Percentiles rank a stretch among this genome's conserved stretches.
These are phyloP conservation scores for Agrypnia vestita DNA, from an alignment of 1,140 invertebrate genomes.

Conservation along the genomic window DNA sequence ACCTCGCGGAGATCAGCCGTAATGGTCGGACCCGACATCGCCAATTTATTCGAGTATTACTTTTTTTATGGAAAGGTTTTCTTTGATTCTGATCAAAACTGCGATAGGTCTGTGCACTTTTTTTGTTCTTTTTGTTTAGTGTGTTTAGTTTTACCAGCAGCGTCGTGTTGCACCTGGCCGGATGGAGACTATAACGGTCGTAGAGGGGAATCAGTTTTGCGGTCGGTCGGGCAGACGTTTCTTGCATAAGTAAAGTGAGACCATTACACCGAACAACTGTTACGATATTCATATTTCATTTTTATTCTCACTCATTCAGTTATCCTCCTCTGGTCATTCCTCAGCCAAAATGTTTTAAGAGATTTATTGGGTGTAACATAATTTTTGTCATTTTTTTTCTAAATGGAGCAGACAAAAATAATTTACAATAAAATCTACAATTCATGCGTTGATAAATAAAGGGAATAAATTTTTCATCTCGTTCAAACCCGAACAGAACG, in stretches of 20 bases:
- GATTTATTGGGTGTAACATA: too few relatives aligned
- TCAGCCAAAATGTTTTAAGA: too few relatives aligned
- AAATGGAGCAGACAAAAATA: too few relatives aligned
- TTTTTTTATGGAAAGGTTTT: neutral
- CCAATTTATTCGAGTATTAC: neutral
- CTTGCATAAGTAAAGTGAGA: slow-evolving; percentile 40
- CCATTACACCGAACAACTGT: slow-evolving; percentile 24
- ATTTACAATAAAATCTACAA: too few relatives aligned
- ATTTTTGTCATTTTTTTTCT: too few relatives aligned
- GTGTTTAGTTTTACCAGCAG: neutral
- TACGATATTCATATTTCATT: slow-evolving; percentile 36
- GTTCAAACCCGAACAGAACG: too few relatives aligned
- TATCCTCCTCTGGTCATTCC: neutral
- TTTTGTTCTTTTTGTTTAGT: neutral
- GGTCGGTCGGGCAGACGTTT: slow-evolving; percentile 35
- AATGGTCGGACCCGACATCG: neutral
- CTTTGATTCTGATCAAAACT: neutral
- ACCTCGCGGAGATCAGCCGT: slow-evolving; percentile 8
- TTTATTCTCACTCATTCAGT: slow-evolving; percentile 27
- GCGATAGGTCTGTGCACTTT: neutral
- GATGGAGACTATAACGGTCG: slow-evolving; percentile 24
- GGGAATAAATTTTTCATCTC: too few relatives aligned
- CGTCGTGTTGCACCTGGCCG: neutral
- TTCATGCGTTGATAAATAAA: too few relatives aligned
- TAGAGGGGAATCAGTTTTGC: slow-evolving; percentile 21